A percentile compares a stretch with the other conserved stretches of the same genome.
phyloP scores from a whole-genome alignment of 2,888 invertebrate species.

The Argyresthia goedartella region DNA sequence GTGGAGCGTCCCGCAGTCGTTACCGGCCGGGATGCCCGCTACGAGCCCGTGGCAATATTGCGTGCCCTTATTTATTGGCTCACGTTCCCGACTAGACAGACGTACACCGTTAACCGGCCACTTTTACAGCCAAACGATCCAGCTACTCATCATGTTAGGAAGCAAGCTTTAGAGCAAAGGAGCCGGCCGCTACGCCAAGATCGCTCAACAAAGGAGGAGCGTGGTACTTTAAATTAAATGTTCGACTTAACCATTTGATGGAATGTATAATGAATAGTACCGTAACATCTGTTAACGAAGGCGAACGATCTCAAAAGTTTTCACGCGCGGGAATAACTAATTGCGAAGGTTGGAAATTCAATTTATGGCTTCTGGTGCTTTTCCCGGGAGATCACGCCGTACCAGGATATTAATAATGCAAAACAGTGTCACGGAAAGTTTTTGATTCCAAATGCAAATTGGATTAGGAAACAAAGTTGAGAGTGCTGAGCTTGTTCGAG shows the following conservation, averaged over 20 bases:
- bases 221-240: conserved; percentile 68
- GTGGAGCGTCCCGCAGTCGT: conserved; percentile 22
- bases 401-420: conserved; percentile 70
- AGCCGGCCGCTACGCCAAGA: too few species aligned
- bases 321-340: conserved; percentile 72
- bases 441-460: conserved; percentile 69
- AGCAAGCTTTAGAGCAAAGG: too few species aligned
- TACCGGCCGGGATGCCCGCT: conserved; percentile 13
- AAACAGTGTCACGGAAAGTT: conserved; percentile 71
- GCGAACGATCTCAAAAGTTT: conserved; percentile 71
- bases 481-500: conserved; percentile 45
- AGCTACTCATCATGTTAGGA: conserved; percentile 35
- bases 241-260: conserved; percentile 69
- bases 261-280: conserved; percentile 72
- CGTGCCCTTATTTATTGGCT: conserved; percentile 47
- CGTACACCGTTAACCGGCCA: conserved; percentile 36
- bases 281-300: conserved; percentile 72
- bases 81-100: conserved; percentile 38
- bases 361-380: conserved; percentile 68
- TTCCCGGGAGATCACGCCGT: conserved; percentile 62
- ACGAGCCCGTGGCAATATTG: conserved; percentile 21
- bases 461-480: conserved; percentile 65
- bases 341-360: conserved; percentile 70
- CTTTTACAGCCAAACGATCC: conserved; percentile 29
- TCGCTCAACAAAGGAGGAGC: conserved; percentile 59